Conservation (phyloP, 2,888 invertebrate species). For the Sthenelais limicola region DNA sequence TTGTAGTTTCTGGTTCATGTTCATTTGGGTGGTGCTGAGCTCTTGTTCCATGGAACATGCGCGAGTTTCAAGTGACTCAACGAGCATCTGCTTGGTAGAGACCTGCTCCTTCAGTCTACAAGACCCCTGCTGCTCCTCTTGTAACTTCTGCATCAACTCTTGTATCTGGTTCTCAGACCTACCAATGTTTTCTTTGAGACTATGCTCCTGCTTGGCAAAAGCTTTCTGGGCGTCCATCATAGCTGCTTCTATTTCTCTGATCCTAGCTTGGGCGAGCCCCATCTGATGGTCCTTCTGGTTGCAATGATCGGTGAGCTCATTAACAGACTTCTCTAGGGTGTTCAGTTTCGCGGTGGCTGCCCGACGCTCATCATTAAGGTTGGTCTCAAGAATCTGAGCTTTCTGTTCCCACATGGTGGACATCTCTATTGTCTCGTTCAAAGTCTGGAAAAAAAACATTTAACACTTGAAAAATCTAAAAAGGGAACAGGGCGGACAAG, state of each 20-base stretch:
- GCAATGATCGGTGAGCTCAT: too few relatives aligned
- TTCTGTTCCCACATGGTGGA: conserved; percentile 8
- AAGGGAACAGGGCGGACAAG: too few relatives aligned
- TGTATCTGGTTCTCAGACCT: neutral
- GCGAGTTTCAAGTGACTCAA: neutral
- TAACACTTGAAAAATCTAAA: too few relatives aligned
- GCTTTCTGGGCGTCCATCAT: neutral
- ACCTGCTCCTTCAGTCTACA: neutral
- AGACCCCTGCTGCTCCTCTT: neutral
- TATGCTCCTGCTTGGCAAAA: conserved; percentile 2
- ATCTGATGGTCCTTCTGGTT: neutral
- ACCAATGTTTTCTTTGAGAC: neutral
- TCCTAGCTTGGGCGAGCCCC: neutral
- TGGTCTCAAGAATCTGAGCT: neutral
- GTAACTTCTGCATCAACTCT: neutral
- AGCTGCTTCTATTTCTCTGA: neutral
- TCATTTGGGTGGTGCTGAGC: neutral
- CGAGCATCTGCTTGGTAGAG: neutral
- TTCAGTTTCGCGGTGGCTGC: neutral
- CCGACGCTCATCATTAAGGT: neutral
- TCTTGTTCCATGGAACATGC: neutral
- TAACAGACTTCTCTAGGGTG: neutral
- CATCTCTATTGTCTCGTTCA: too few relatives aligned
- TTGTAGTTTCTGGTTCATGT: neutral
- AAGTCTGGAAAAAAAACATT: too few relatives aligned